Percentiles rank a stretch among this genome's conserved stretches.
These are phyloP conservation scores for Benitochromis conjunctus DNA, from an alignment of 2,113 vertebrate species.

Conservation along the genomic window DNA sequence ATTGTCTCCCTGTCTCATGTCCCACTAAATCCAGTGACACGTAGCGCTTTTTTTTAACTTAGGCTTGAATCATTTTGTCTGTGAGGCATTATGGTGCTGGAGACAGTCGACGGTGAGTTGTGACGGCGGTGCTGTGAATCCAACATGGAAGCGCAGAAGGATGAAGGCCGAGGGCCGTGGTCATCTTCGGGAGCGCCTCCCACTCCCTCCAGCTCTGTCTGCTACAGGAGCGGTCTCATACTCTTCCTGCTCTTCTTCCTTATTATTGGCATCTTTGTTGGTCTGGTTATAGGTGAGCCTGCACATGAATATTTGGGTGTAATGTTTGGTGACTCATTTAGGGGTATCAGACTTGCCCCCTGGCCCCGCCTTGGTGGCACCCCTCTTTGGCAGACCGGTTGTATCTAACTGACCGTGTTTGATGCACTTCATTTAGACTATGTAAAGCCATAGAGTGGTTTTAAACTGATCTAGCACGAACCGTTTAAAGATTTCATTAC, in stretches of 20 bases:
- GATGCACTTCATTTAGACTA: background rate
- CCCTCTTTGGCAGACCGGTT: background rate
- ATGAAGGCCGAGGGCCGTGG: constrained; percentile 50
- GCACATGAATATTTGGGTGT: background rate
- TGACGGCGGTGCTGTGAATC: constrained; percentile 32
- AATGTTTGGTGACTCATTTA: background rate
- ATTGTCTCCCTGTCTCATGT: background rate
- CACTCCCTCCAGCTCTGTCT: constrained; percentile 3
- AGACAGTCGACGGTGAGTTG: constrained; percentile 1
- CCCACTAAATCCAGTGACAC: background rate
- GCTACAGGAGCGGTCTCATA: constrained; percentile 24
- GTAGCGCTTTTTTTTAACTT: background rate
- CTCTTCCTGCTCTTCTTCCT: constrained; percentile 62
- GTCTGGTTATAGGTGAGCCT: constrained; percentile 68
- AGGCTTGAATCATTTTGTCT: constrained; percentile 7
- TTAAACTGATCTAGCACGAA: background rate
- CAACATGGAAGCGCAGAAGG: constrained; percentile 67
- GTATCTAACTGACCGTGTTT: background rate
- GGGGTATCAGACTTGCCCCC: background rate
- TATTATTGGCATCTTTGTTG: constrained; percentile 55
- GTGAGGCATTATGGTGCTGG: background rate
- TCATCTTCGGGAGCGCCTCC: constrained; percentile 12
- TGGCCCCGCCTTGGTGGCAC: no score
- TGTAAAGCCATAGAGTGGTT: background rate
- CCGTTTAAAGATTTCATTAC: background rate